Evolutionary conservation across 1,140 invertebrate species (phyloP), one percentile per base, ranked within the genome.

Genomic region (Rhyzopertha dominica): DNA sequence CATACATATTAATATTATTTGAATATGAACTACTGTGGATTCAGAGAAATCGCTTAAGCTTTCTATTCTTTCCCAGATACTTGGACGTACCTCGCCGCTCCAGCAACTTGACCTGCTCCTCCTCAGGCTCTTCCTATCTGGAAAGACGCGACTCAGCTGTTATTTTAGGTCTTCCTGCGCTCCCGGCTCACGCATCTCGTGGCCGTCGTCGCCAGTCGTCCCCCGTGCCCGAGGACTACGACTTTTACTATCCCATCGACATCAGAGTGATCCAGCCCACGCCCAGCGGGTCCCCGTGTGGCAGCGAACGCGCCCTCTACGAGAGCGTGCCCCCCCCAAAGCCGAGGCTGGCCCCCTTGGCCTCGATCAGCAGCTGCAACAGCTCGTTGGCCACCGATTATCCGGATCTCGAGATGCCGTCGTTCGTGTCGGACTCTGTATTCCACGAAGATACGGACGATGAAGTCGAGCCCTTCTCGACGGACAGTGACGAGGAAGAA

Each of bases 71-170:
- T 61, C 61, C 8, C 43, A 65, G 61, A 10, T 55, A 63, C 47
- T 39, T 67, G 22, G 53, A 60, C 28, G 63, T 66, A 10, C 64
- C 64, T 24, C 72, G 84, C 12, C 75, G 85, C 9, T 75, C 81
- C 41, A 88, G 85, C 60, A 85, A 83, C 31, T 81, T 85, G 46
- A 87, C 85, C 9, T 87, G 84, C 61, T 87, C 84, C 52, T 87
- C 84, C 58, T 85, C 84, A 10, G 85, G 82, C 35, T 86, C 83
- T 62, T 85, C 83, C 28, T 88, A 87, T 58, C 69, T 87, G 52
- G 85, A 88, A 59, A 74, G 84, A 31, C 76, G 84, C 44, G 84
- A 81, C 43, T 86, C 84, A 3, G 82, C 84, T 10, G 78, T 85
- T 42, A 80, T 80, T 35, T 75, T 85, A 54, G 79, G 82, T 55